phyloP scores from a whole-genome alignment of 2,888 invertebrate genomes.

The Calameuta pallipes region DNA sequence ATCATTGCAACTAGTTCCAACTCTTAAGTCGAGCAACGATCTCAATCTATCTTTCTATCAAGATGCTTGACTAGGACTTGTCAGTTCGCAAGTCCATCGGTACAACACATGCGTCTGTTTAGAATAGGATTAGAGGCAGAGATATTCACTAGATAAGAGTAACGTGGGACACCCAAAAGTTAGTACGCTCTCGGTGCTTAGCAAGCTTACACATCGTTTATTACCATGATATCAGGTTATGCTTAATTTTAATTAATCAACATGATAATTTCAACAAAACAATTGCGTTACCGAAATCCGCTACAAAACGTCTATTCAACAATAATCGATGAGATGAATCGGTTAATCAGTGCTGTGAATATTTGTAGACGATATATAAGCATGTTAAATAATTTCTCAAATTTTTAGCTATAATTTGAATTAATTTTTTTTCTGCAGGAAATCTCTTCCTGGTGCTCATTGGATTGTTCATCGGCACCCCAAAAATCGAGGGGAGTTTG shows the following conservation, averaged over 20 bases:
- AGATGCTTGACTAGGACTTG: too few relatives aligned
- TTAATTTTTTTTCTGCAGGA: background rate
- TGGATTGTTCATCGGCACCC: background rate
- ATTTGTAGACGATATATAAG: background rate
- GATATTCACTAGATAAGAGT: background rate
- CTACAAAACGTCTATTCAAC: background rate
- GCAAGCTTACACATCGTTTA: background rate
- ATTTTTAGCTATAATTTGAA: background rate
- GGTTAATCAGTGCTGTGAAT: background rate
- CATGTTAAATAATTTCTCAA: background rate
- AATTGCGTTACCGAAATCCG: background rate
- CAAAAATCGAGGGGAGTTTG: background rate
- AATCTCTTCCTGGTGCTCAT: background rate
- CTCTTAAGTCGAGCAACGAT: too few relatives aligned
- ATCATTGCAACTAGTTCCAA: too few relatives aligned
- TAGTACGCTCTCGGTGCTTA: background rate
- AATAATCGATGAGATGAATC: background rate
- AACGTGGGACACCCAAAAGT: background rate
- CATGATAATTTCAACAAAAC: background rate
- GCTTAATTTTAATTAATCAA: background rate
- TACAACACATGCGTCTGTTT: background rate
- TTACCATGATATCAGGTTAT: background rate
- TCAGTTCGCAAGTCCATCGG: too few relatives aligned
- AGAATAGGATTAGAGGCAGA: background rate
- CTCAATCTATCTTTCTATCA: too few relatives aligned